Evolutionary conservation across 1,140 invertebrate species (phyloP).

Genomic region (Planococcus citri): DNA sequence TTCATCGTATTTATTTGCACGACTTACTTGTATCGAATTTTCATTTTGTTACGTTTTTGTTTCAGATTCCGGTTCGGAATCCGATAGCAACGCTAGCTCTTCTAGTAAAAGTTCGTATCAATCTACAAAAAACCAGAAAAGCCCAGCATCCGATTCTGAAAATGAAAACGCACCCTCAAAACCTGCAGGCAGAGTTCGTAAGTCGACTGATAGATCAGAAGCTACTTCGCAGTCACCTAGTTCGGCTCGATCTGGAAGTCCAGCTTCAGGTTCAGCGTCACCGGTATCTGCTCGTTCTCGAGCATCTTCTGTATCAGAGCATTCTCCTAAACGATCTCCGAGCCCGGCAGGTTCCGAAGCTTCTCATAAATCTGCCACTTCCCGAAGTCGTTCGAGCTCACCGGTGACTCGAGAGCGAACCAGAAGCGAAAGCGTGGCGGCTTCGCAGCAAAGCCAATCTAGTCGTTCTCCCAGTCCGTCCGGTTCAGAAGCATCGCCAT

Average conservation of each 20-base stretch:
- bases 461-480: background rate
- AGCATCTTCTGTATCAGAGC: slow-evolving; percentile 35
- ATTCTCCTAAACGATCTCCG: slow-evolving; percentile 24
- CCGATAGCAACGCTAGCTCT: slow-evolving; percentile 4
- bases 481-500: background rate
- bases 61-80: slow-evolving; percentile 1
- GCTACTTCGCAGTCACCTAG: slow-evolving; percentile 30
- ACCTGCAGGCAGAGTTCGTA: background rate
- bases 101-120: background rate
- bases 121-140: background rate
- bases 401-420: background rate
- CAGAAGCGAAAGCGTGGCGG: background rate
- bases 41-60: background rate
- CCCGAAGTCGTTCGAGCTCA: background rate
- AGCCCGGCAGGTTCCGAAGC: slow-evolving; percentile 23
- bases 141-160: background rate
- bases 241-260: slow-evolving; percentile 30
- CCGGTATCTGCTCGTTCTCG: slow-evolving; percentile 32
- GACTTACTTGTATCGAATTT: too few species aligned
- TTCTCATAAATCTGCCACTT: slow-evolving; percentile 14
- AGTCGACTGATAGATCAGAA: slow-evolving; percentile 26
- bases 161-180: background rate
- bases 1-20: too few species aligned
- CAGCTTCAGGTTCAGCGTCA: slow-evolving; percentile 13
- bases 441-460: background rate